Evolutionary conservation across 2,797 vertebrate genomes (phyloP).

Genomic region (Tapera naevia): DNA sequence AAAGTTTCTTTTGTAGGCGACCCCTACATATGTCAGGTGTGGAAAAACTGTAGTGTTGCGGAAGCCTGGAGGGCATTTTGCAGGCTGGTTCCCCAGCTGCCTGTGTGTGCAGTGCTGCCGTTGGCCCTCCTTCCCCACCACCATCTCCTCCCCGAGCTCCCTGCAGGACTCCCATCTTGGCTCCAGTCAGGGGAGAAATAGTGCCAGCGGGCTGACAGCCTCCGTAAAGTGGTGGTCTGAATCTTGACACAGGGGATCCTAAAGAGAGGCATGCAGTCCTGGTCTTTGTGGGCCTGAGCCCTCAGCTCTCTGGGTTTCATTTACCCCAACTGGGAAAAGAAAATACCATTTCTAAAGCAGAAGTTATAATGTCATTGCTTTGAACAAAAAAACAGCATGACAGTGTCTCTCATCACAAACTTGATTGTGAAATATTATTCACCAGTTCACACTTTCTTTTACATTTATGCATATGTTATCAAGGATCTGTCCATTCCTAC

Average conservation of each 20-base stretch:
- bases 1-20: neutral
- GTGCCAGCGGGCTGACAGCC: too few relatives aligned
- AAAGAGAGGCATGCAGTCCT: neutral
- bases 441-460: neutral
- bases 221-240: accelerated
- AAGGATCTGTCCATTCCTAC: neutral
- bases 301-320: neutral
- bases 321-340: neutral
- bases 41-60: neutral
- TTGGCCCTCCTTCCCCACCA: neutral
- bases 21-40: neutral
- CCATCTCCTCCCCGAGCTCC: neutral
- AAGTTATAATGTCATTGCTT: neutral
- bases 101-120: neutral
- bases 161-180: neutral
- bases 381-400: neutral
- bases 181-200: neutral
- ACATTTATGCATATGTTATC: accelerated
- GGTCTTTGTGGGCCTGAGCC: neutral
- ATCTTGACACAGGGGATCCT: neutral
- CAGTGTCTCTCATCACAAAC: neutral
- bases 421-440: neutral
- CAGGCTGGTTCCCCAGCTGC: neutral
- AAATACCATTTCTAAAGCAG: neutral
- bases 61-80: neutral